Evolutionary conservation across 2,888 invertebrate species (phyloP).

Genomic region (Eulithis testata): DNA sequence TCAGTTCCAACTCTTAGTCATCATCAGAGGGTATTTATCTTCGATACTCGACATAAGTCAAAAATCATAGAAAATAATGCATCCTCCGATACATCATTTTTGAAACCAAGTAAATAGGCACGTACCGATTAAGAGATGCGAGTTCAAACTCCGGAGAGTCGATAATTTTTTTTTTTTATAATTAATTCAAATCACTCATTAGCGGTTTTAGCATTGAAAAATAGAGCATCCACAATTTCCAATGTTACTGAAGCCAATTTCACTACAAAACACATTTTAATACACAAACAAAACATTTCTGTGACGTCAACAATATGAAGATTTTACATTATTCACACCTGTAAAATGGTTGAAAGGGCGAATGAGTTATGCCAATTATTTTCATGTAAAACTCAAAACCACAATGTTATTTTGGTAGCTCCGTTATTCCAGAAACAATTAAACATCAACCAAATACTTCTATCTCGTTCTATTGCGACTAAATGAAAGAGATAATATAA

Average conservation of each 20-base stretch:
- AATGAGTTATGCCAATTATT: slow-evolving; percentile 58
- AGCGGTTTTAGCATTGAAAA: neutral
- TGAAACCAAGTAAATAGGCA: too few relatives aligned
- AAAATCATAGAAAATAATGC: too few relatives aligned
- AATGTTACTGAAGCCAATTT: slow-evolving; percentile 22
- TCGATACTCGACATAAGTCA: too few relatives aligned
- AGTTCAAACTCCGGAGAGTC: too few relatives aligned
- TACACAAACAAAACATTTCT: slow-evolving; percentile 16
- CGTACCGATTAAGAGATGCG: too few relatives aligned
- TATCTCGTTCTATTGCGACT: slow-evolving; percentile 9
- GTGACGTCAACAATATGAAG: slow-evolving; percentile 16
- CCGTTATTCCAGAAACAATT: slow-evolving; percentile 5
- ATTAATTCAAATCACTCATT: neutral
- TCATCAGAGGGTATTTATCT: too few relatives aligned
- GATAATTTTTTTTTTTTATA: too few relatives aligned
- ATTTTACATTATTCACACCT: slow-evolving; percentile 31
- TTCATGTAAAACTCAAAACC: slow-evolving; percentile 57
- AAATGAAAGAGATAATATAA: slow-evolving; percentile 8
- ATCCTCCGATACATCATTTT: too few relatives aligned
- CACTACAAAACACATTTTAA: slow-evolving; percentile 28
- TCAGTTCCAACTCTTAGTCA: too few relatives aligned
- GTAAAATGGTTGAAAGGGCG: slow-evolving; percentile 46
- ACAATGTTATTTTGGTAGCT: slow-evolving; percentile 39
- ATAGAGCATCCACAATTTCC: neutral
- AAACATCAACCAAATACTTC: slow-evolving; percentile 6